Evolutionary conservation across 2,113 vertebrate genomes (phyloP), one percentile per base, ranked within the genome.

Genomic region (Odontophorus gujanensis): DNA sequence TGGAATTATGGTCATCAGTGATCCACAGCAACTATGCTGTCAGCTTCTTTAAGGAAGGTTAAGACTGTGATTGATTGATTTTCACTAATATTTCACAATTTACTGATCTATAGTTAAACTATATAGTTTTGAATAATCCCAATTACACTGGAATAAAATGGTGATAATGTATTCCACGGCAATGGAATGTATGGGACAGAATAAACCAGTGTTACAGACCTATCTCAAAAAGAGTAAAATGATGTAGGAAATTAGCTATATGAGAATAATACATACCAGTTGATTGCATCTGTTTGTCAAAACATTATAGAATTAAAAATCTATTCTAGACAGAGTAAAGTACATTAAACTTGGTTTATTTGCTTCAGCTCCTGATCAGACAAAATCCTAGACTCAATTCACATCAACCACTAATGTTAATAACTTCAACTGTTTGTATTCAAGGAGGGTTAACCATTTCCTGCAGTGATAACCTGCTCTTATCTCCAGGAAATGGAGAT

Each of bases 81-180:
- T 72, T 75, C 57, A 84, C 96, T 96, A 97, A 97, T 97, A 92
- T 95, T 97, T 97, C 95, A 97, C 95, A 93, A 75, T 77, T 53
- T 81, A 93, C 90, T 87, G 87, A 97, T 96, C 76, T 80, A n/a
- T 2, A 92, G 81, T 59, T 92, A 82, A 95, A 87, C 24, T 34
- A 47, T 48, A 40, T 25, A 66, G 62, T 84, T 61, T 84, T 76
- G 67, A 90, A 83, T 13, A 71, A 32, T 86, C 20, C 36, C 51
- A 74, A 32, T 90, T 71, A 87, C 53, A 42, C 43, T 65, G 58
- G 68, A 85, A 83, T 66, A 32, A 38, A 75, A 51, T 10, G 62
- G 18, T 61, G 51, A 73, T 48, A 76, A 77, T 11, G 11, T 34
- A 18, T 66, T 71, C 62, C 43, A 36, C 0, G 3, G 69, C 89